These are phyloP conservation scores for Heloderma charlesbogerti DNA, from an alignment of 2,113 vertebrate species.

Conservation along the genomic window DNA sequence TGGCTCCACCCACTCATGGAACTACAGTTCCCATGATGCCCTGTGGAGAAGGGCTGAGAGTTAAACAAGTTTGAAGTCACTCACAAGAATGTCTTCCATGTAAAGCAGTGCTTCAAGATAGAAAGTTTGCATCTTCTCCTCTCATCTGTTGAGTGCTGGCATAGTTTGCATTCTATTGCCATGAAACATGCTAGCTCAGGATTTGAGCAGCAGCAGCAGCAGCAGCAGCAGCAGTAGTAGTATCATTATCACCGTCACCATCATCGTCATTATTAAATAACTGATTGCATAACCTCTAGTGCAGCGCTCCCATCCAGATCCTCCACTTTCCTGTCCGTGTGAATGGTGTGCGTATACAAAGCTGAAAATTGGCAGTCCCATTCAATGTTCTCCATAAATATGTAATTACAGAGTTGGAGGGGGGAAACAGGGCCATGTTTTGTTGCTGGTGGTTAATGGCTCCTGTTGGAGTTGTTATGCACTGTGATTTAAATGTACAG, in stretches of 20 bases:
- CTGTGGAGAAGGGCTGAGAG: not conserved
- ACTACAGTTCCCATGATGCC: not conserved
- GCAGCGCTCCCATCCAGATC: not conserved
- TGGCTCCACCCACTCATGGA: too few relatives aligned
- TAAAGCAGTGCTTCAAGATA: too few relatives aligned
- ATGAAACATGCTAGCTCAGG: not conserved
- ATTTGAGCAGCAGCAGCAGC: too few relatives aligned
- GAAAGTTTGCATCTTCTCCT: too few relatives aligned
- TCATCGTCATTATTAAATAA: not conserved
- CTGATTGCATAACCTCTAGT: not conserved
- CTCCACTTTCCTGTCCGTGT: not conserved
- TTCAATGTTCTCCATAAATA: constrained; percentile 6
- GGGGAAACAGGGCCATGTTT: not conserved
- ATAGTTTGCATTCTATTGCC: too few relatives aligned
- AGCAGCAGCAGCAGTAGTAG: too few relatives aligned
- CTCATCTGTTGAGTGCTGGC: not conserved
- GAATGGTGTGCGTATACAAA: not conserved
- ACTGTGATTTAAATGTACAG: constrained; percentile 7
- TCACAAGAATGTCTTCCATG: too few relatives aligned
- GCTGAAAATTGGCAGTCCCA: not conserved
- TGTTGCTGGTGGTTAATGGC: constrained; percentile 38
- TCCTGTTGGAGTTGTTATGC: constrained; percentile 12
- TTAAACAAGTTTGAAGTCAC: too few relatives aligned
- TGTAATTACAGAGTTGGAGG: not conserved
- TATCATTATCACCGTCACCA: too few relatives aligned